A percentile compares a stretch with the other conserved stretches of the same genome.
Conservation (phyloP, 2,888 invertebrate genomes). For the Heterodera filipjevi region DNA sequence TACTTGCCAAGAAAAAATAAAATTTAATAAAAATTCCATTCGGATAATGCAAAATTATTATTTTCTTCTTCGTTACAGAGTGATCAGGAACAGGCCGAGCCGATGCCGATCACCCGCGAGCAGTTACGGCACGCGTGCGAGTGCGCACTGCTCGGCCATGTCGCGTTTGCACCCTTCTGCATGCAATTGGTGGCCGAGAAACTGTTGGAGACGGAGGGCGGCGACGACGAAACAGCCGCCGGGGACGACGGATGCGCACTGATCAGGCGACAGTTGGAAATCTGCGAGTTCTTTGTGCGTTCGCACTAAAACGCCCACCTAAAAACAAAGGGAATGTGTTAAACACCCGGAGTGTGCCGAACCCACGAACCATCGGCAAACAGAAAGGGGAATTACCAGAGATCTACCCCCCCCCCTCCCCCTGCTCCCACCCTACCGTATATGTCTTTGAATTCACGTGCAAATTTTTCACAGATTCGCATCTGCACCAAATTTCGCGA, state of each 20-base stretch:
- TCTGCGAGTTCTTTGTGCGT: conserved; percentile 33
- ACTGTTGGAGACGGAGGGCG: conserved; percentile 52
- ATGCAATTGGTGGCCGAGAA: conserved; percentile 59
- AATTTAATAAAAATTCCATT: too few relatives aligned
- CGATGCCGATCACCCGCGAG: conserved; percentile 44
- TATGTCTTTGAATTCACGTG: too few relatives aligned
- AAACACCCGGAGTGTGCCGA: too few relatives aligned
- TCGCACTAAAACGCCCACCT: background rate
- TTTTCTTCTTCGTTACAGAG: conserved; percentile 26
- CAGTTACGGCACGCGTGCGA: conserved; percentile 49
- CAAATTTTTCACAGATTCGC: conserved; percentile 39
- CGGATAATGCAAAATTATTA: too few relatives aligned
- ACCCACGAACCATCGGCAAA: too few relatives aligned
- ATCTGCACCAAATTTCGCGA: conserved; percentile 44
- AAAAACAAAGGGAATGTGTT: too few relatives aligned
- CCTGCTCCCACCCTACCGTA: too few relatives aligned
- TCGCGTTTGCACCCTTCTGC: conserved; percentile 51
- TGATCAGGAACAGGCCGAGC: conserved; percentile 29
- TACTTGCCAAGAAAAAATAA: too few relatives aligned
- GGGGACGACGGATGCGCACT: conserved; percentile 21
- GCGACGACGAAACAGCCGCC: conserved; percentile 5
- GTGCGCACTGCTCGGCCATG: conserved; percentile 49
- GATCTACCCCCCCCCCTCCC: too few relatives aligned
- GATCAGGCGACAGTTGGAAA: conserved; percentile 34
- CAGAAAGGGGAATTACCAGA: too few relatives aligned